Conservation (phyloP, 2,113 vertebrate species). For the Podarcis raffonei region DNA sequence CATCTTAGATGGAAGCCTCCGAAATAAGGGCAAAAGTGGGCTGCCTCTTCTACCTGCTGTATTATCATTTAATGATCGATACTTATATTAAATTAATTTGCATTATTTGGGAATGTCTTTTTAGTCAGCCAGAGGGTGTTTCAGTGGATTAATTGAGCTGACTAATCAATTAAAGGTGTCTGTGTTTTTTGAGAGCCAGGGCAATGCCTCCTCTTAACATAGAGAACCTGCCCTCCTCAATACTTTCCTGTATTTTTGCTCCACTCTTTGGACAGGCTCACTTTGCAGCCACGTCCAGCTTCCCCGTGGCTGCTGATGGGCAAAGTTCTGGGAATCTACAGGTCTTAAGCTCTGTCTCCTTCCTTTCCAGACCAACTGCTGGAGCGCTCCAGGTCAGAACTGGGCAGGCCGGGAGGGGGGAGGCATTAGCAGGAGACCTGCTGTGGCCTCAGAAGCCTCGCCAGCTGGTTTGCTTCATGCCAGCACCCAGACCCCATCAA, state of each 20-base stretch:
- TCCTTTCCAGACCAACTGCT: constrained; percentile 1
- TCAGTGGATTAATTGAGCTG: background rate
- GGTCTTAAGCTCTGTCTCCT: background rate
- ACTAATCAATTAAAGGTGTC: too few relatives aligned
- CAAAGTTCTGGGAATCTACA: constrained; percentile 3
- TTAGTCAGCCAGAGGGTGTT: background rate
- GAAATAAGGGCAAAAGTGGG: background rate
- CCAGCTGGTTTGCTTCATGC: constrained; percentile 25
- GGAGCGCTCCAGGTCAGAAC: background rate
- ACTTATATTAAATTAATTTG: background rate
- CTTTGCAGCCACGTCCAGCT: background rate
- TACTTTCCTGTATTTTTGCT: background rate
- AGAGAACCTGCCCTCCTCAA: background rate
- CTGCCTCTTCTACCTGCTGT: background rate
- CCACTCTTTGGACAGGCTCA: background rate
- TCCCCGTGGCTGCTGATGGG: background rate
- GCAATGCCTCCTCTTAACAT: background rate
- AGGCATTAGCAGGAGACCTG: background rate
- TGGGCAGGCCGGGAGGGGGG: background rate
- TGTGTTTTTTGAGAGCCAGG: background rate
- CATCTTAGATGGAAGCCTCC: too few relatives aligned
- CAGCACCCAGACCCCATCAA: constrained; percentile 28
- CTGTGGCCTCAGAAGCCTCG: background rate
- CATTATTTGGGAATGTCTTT: background rate
- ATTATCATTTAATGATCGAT: background rate